Evolutionary conservation across 2,888 invertebrate species (phyloP).

Genomic region (Latrodectus hesperus): DNA sequence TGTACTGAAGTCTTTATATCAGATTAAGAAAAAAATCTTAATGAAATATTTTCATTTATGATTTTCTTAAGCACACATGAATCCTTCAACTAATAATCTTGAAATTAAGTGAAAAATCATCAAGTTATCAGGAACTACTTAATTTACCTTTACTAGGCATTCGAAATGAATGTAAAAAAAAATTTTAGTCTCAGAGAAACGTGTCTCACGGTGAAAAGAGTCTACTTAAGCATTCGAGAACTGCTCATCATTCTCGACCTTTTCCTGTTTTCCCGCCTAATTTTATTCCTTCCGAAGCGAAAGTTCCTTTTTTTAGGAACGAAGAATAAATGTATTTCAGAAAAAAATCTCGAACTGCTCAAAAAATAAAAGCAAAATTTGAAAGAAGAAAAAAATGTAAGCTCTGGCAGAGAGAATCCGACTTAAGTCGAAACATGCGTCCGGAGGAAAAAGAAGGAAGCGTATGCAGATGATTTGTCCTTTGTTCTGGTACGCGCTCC

Average conservation of each 20-base stretch:
- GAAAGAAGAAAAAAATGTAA: constrained; percentile 29
- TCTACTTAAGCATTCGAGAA: constrained; percentile 1
- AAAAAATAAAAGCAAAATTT: constrained; percentile 49
- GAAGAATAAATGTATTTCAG: neutral
- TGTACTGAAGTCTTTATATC: no score
- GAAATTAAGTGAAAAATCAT: neutral
- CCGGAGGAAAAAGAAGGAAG: constrained; percentile 37
- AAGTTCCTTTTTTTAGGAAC: constrained; percentile 25
- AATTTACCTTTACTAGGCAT: no score
- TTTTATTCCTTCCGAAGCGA: constrained; percentile 57
- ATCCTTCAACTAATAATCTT: neutral
- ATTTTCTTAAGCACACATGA: neutral
- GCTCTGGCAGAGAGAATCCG: constrained; percentile 20
- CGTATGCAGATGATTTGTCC: constrained; percentile 68
- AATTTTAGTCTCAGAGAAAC: neutral
- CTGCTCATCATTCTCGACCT: constrained; percentile 33
- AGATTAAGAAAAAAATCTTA: no score
- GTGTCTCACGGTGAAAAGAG: neutral
- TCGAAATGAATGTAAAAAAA: neutral
- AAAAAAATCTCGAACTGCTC: neutral
- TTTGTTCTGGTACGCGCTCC: constrained; percentile 56
- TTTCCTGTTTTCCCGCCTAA: constrained; percentile 48
- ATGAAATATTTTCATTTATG: neutral
- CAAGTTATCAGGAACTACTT: no score
- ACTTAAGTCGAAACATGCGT: constrained; percentile 64